Conservation (phyloP, 2,113 vertebrate species). For the Leuciscus idus region DNA sequence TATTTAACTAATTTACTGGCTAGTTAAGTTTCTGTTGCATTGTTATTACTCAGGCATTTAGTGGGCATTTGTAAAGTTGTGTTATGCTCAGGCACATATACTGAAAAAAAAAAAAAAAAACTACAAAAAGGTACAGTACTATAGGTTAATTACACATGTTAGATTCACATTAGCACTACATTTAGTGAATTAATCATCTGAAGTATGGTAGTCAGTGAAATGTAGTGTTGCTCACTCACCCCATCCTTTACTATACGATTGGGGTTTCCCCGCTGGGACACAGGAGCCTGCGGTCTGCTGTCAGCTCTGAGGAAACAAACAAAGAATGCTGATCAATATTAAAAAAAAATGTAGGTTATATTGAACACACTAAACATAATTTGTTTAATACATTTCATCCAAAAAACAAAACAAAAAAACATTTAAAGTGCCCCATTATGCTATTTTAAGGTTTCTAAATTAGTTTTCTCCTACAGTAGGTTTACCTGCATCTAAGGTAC, state of each 20-base stretch:
- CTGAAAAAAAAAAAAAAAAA: neutral
- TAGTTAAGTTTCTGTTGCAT: neutral
- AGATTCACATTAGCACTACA: neutral
- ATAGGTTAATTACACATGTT: conserved; percentile 11
- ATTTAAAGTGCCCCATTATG: too few species aligned
- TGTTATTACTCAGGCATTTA: neutral
- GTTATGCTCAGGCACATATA: neutral
- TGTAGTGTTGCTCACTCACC: conserved; percentile 62
- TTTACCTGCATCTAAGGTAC: too few species aligned
- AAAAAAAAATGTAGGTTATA: neutral
- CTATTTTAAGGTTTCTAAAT: too few species aligned
- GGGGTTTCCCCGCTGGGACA: conserved; percentile 58
- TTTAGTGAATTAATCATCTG: neutral
- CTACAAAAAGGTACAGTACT: neutral
- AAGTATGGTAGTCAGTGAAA: neutral
- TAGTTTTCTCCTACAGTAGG: too few species aligned
- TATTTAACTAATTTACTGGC: neutral
- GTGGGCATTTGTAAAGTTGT: neutral
- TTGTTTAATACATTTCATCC: neutral
- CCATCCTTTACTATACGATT: conserved; percentile 70
- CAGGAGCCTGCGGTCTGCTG: conserved; percentile 55
- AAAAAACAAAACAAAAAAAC: neutral
- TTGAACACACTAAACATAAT: neutral
- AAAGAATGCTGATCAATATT: neutral
- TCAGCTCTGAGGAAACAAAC: conserved; percentile 64